Conservation (phyloP, 1,140 invertebrate genomes). For the Lanistes nyassanus region DNA sequence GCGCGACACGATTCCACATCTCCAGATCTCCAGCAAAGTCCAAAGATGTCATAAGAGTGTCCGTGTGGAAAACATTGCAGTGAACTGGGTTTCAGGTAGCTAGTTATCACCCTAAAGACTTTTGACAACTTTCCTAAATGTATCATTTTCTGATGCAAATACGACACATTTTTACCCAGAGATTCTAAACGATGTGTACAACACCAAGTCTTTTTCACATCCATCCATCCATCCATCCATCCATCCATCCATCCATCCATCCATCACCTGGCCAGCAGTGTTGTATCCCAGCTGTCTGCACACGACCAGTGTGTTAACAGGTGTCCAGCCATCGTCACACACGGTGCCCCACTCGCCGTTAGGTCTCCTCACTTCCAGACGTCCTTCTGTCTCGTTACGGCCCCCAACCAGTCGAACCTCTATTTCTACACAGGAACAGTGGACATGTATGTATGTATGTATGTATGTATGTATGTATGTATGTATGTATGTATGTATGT, state of each 20-base stretch:
- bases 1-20: no score
- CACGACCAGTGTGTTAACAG: conserved; percentile 42
- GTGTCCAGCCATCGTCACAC: conserved; percentile 49
- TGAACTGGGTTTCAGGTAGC: no score
- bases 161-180: no score
- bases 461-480: conserved; percentile 2
- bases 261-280: conserved; percentile 21
- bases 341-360: conserved; percentile 44
- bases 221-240: no score
- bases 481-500: conserved; percentile 2
- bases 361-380: conserved; percentile 38
- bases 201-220: neutral
- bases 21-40: no score
- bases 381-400: conserved; percentile 14
- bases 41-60: no score
- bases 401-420: conserved; percentile 25
- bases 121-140: no score
- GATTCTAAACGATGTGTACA: no score
- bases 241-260: neutral
- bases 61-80: no score
- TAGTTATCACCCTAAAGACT: no score
- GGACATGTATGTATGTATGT: conserved; percentile 2
- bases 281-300: conserved; percentile 38
- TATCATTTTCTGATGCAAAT: no score
- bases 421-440: conserved; percentile 10